These are phyloP conservation scores for Adoxophyes honmai DNA, from an alignment of 1,140 invertebrate genomes.

Conservation along the genomic window DNA sequence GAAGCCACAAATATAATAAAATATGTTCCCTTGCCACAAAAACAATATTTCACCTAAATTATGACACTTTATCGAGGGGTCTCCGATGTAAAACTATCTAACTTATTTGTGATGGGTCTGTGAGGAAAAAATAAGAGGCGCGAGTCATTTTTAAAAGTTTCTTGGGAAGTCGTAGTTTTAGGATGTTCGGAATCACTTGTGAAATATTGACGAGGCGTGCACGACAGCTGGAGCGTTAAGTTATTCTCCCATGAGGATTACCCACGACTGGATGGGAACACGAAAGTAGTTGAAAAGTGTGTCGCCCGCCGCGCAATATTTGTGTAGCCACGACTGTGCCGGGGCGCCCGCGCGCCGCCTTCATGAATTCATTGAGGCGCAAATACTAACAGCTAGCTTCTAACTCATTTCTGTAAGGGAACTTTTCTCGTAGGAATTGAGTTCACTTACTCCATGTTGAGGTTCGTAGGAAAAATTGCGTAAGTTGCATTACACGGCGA, in stretches of 20 bases:
- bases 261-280: slow-evolving; percentile 16
- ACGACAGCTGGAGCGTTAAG: slow-evolving; percentile 32
- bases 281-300: slow-evolving; percentile 11
- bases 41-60: slow-evolving; percentile 64
- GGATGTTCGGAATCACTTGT: slow-evolving; percentile 42
- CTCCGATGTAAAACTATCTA: slow-evolving; percentile 58
- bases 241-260: slow-evolving; percentile 38
- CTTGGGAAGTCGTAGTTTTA: slow-evolving; percentile 37
- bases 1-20: slow-evolving; percentile 47
- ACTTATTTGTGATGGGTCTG: slow-evolving; percentile 44
- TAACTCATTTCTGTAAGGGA: too few species aligned
- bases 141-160: slow-evolving; percentile 53
- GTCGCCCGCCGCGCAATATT: slow-evolving; percentile 6
- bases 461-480: too few species aligned
- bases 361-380: slow-evolving; percentile 6
- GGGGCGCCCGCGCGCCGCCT: background rate
- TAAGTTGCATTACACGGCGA: too few species aligned
- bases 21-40: slow-evolving; percentile 43
- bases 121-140: slow-evolving; percentile 47
- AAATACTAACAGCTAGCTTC: slow-evolving; percentile 4
- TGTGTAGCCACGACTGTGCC: slow-evolving; percentile 6
- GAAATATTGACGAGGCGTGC: slow-evolving; percentile 37
- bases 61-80: slow-evolving; percentile 63
- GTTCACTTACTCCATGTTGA: too few species aligned
- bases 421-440: too few species aligned